phyloP scores from a whole-genome alignment of 2,113 vertebrate genomes.

The Toxostoma redivivum region DNA sequence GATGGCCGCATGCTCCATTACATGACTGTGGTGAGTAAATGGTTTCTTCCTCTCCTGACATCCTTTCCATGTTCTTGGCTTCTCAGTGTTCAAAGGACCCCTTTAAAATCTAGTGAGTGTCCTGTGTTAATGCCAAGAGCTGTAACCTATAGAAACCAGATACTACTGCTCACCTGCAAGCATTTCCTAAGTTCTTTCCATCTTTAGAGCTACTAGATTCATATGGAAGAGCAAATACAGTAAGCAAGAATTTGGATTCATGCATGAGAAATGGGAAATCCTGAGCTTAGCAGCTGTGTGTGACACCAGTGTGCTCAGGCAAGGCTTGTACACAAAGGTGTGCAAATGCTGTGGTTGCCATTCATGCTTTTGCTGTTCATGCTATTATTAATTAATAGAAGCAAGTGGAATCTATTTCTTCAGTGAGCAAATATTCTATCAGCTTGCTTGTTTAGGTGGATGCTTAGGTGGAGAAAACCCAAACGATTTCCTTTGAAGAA shows the following conservation, averaged over 20 bases:
- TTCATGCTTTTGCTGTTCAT: not conserved
- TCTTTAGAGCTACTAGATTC: not conserved
- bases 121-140: not conserved
- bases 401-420: not conserved
- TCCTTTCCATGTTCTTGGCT: not conserved
- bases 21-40: conserved; percentile 89
- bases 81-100: not conserved
- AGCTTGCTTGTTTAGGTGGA: not conserved
- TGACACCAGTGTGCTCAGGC: not conserved
- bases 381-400: not conserved
- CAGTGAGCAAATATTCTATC: not conserved
- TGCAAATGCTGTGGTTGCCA: not conserved
- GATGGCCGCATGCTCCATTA: conserved; percentile 98
- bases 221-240: not conserved
- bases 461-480: not conserved
- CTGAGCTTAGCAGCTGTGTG: not conserved
- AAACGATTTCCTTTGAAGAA: not conserved
- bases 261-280: not conserved
- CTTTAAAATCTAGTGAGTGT: not conserved
- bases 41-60: not conserved
- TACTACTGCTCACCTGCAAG: not conserved
- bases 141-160: not conserved
- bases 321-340: not conserved
- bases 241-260: not conserved
- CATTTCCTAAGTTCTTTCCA: not conserved